These are phyloP conservation scores for Bruchidius siliquastri DNA, from an alignment of 2,888 invertebrate species.

Conservation along the genomic window DNA sequence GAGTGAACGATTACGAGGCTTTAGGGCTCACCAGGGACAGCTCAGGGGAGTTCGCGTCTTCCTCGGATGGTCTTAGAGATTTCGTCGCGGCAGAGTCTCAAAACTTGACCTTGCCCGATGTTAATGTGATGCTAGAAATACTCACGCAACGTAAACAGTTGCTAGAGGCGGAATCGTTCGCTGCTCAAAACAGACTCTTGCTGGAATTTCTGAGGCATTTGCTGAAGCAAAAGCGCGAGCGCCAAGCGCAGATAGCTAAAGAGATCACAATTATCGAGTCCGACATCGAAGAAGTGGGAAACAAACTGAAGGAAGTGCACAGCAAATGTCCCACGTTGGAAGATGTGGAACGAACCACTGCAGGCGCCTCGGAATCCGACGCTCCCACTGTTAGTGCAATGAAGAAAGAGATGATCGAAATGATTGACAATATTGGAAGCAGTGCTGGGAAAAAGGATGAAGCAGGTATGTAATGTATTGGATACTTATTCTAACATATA, in stretches of 20 bases:
- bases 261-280: conserved; percentile 72
- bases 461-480: conserved; percentile 4
- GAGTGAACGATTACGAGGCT: conserved; percentile 49
- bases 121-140: conserved; percentile 76
- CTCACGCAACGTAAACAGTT: conserved; percentile 73
- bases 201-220: conserved; percentile 80
- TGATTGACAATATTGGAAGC: conserved; percentile 53
- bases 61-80: conserved; percentile 55
- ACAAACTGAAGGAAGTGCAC: conserved; percentile 56
- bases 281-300: conserved; percentile 69
- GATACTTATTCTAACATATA: too few relatives aligned
- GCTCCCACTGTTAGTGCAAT: conserved; percentile 52
- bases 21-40: conserved; percentile 43
- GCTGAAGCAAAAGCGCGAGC: conserved; percentile 65
- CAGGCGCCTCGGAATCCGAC: conserved; percentile 45
- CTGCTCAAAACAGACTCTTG: conserved; percentile 74
- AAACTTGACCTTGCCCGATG: conserved; percentile 70
- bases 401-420: conserved; percentile 54
- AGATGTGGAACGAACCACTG: conserved; percentile 50
- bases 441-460: conserved; percentile 43
- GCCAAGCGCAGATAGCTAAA: conserved; percentile 59
- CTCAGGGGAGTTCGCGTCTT: conserved; percentile 46
- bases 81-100: conserved; percentile 66
- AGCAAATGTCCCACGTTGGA: conserved; percentile 56
- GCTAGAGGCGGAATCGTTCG: conserved; percentile 75